A percentile compares a stretch with the other conserved stretches of the same genome.
These are phyloP conservation scores for Pentamera pediparva DNA, from an alignment of 53 echinoderm and acorn worm genomes.

Conservation along the genomic window DNA sequence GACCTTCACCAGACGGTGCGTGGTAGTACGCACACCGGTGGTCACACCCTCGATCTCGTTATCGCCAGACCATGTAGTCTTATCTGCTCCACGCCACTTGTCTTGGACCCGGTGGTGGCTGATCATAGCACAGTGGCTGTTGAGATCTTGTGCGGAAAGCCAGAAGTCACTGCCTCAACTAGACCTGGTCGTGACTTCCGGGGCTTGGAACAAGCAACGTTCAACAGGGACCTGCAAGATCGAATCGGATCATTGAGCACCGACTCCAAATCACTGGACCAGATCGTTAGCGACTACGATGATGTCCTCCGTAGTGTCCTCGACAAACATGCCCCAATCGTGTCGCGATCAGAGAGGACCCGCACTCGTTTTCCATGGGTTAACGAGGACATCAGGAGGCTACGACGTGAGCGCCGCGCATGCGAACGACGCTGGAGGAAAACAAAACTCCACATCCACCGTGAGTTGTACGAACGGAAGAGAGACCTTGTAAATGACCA, in stretches of 20 bases:
- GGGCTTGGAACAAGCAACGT: no score
- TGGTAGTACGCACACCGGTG: neutral
- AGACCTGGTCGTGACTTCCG: no score
- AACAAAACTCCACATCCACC: no score
- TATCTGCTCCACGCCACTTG: neutral
- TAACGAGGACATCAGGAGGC: neutral
- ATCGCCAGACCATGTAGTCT: neutral
- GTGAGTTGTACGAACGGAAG: neutral
- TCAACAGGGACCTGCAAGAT: no score
- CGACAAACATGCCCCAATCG: neutral
- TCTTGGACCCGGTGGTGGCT: no score
- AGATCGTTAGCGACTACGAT: neutral
- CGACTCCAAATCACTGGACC: no score
- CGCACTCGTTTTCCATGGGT: neutral
- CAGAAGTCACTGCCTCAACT: no score
- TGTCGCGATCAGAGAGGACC: neutral
- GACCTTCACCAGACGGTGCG: neutral
- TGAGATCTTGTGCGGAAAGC: no score
- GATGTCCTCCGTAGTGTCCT: neutral
- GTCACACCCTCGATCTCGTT: neutral
- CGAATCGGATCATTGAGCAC: no score
- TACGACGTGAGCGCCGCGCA: neutral
- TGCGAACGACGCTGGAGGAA: no score
- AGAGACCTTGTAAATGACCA: neutral
- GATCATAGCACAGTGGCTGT: no score